phyloP scores from a whole-genome alignment of 2,113 vertebrate genomes.

The Elachura formosa region DNA sequence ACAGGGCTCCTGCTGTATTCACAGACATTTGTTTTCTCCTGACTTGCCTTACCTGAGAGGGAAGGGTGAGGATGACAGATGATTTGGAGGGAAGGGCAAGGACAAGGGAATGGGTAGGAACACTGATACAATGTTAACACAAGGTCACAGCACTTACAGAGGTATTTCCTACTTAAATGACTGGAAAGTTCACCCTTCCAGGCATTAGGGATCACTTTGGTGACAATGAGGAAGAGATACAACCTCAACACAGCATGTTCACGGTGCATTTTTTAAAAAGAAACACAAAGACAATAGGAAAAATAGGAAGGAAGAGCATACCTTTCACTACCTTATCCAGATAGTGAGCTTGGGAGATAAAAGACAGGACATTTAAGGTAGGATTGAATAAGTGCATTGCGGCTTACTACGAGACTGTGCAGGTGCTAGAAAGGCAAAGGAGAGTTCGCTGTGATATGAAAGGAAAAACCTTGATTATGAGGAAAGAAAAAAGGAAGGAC shows the following conservation, averaged over 20 bases:
- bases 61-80: conserved; percentile 21
- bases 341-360: conserved; percentile 99
- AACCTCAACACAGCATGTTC: conserved; percentile 55
- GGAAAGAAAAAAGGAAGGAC: conserved; percentile 36
- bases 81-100: conserved; percentile 26
- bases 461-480: conserved; percentile 64
- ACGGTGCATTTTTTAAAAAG: conserved; percentile 46
- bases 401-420: conserved; percentile 69
- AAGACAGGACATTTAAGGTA: conserved; percentile 98
- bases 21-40: background rate
- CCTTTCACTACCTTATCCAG: conserved; percentile 99
- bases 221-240: conserved; percentile 49
- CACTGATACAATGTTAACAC: conserved; percentile 39
- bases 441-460: background rate
- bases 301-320: conserved; percentile 91
- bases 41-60: conserved; percentile 29
- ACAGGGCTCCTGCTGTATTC: background rate
- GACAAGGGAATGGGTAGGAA: conserved; percentile 9
- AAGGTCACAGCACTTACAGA: conserved; percentile 1
- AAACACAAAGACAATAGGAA: conserved; percentile 76
- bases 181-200: conserved; percentile 42
- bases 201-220: conserved; percentile 9
- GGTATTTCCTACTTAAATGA: conserved; percentile 32
- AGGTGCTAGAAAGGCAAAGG: conserved; percentile 57
- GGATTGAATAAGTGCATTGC: conserved; percentile 78